Conservation (phyloP, 2,113 vertebrate genomes). For the Cyanoramphus novaezelandiae region DNA sequence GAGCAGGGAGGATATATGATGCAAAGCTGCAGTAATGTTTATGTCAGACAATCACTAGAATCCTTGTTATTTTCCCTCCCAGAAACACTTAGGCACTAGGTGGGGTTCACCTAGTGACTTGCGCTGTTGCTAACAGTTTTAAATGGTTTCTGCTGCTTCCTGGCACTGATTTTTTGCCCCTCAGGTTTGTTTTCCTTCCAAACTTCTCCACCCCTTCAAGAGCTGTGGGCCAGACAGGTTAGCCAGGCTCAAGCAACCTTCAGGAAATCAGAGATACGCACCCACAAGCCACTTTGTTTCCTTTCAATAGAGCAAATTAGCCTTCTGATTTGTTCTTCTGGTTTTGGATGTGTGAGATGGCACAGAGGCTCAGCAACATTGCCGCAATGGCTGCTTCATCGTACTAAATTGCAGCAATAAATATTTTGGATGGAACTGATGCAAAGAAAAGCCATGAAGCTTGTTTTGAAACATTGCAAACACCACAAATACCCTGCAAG, state of each 20-base stretch:
- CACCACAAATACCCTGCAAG: slow-evolving; percentile 12
- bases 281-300: not conserved
- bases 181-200: not conserved
- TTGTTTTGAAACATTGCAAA: slow-evolving; percentile 29
- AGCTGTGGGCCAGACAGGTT: not conserved
- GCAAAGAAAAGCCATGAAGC: slow-evolving; percentile 26
- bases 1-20: not conserved
- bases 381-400: not conserved
- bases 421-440: slow-evolving; percentile 33
- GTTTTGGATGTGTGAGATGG: slow-evolving; percentile 2
- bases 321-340: not conserved
- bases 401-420: slow-evolving; percentile 48
- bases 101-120: not conserved
- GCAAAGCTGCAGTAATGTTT: not conserved
- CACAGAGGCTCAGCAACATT: not conserved
- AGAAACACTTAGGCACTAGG: not conserved
- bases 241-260: not conserved
- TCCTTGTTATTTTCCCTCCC: not conserved
- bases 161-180: fast-evolving
- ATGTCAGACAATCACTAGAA: not conserved
- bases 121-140: not conserved
- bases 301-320: not conserved
- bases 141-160: not conserved
- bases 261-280: not conserved
- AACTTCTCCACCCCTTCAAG: not conserved